These are phyloP conservation scores for Platorchestia sp. DNA, from an alignment of 1,140 invertebrate genomes.

Conservation along the genomic window DNA sequence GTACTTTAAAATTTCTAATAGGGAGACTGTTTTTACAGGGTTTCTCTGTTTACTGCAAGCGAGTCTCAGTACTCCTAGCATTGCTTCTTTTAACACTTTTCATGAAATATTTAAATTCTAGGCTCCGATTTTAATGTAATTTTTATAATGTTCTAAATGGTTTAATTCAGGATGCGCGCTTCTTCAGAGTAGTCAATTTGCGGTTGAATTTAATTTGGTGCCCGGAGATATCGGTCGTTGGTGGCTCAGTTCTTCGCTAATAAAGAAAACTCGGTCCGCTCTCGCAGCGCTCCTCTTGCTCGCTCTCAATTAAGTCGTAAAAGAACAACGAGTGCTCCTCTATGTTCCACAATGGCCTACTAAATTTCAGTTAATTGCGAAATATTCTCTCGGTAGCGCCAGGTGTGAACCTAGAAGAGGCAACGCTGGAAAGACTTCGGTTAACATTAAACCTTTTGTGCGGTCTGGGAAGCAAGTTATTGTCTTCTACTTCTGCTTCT, in stretches of 20 bases:
- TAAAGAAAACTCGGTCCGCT: slow-evolving; percentile 20
- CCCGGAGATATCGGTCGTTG: not conserved
- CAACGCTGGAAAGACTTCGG: slow-evolving; percentile 24
- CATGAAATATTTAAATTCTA: not conserved
- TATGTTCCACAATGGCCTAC: slow-evolving; percentile 48
- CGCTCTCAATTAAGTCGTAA: slow-evolving; percentile 53
- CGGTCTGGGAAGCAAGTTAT: not conserved
- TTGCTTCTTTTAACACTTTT: too few species aligned
- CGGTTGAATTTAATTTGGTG: not conserved
- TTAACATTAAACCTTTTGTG: slow-evolving; percentile 33
- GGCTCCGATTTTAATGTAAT: not conserved
- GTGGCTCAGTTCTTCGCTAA: not conserved
- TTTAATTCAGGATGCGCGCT: not conserved
- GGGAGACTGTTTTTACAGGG: not conserved
- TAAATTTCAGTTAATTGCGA: slow-evolving; percentile 55
- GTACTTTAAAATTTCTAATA: not conserved
- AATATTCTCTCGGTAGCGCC: slow-evolving; percentile 54
- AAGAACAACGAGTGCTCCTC: slow-evolving; percentile 48
- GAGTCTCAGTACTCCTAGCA: not conserved
- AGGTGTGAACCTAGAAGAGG: slow-evolving; percentile 49
- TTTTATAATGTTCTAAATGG: not conserved
- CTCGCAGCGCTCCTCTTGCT: slow-evolving; percentile 10
- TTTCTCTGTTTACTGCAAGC: not conserved
- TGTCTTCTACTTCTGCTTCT: slow-evolving; percentile 38
- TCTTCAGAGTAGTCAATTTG: not conserved